Percentiles rank a stretch among this genome's conserved stretches.
phyloP scores from a whole-genome alignment of 2,888 invertebrate genomes.

The Hypomecis punctinalis region DNA sequence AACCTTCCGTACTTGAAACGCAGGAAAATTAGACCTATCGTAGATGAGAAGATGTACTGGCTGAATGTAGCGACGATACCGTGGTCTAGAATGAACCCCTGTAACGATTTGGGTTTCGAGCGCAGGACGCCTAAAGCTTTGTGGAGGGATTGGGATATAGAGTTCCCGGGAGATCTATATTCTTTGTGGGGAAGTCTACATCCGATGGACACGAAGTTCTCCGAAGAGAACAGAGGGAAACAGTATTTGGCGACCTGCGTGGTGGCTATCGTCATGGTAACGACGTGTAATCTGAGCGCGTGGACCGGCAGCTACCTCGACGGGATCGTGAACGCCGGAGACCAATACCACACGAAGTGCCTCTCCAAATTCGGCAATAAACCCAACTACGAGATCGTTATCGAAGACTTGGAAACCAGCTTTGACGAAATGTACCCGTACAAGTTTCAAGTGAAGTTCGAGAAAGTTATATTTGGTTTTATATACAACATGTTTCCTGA shows the following conservation, averaged over 20 bases:
- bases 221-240: conserved; percentile 82
- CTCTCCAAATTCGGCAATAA: conserved; percentile 67
- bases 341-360: conserved; percentile 84
- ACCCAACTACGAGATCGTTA: conserved; percentile 83
- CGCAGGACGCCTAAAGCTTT: conserved; percentile 66
- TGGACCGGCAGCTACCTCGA: conserved; percentile 87
- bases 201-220: conserved; percentile 85
- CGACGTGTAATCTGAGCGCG: conserved; percentile 85
- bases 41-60: conserved; percentile 82
- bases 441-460: conserved; percentile 83
- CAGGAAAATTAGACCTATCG: conserved; percentile 60
- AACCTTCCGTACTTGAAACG: conserved; percentile 68
- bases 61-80: conserved; percentile 70
- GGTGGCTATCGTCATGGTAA: conserved; percentile 84
- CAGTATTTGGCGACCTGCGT: conserved; percentile 87
- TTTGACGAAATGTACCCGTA: conserved; percentile 85
- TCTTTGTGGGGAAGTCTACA: conserved; percentile 88
- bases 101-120: conserved; percentile 70
- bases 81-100: conserved; percentile 71
- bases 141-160: conserved; percentile 89
- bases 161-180: conserved; percentile 87
- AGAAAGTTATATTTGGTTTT: conserved; percentile 85
- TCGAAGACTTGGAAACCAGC: conserved; percentile 83
- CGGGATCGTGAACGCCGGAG: conserved; percentile 85
- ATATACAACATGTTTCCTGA: conserved; percentile 84